Evolutionary conservation across 2,888 invertebrate genomes (phyloP).

Genomic region (Anticlea derivata): DNA sequence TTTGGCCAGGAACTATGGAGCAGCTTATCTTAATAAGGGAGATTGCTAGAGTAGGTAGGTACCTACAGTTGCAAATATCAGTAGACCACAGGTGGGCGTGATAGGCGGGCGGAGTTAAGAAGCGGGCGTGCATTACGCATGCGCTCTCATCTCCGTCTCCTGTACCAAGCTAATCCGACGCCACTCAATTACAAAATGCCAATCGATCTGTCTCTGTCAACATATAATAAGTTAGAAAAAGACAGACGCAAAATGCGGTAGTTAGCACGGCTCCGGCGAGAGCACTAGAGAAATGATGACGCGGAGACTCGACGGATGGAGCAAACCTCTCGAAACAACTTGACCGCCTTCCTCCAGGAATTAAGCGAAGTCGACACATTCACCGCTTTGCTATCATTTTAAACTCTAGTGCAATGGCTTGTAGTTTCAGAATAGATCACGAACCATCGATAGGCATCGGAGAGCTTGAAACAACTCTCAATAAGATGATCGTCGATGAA

Average conservation of each 20-base stretch:
- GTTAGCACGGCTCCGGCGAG: slow-evolving; percentile 58
- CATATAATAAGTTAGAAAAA: slow-evolving; percentile 60
- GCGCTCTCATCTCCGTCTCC: slow-evolving; percentile 57
- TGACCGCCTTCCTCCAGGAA: slow-evolving; percentile 72
- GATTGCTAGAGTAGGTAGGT: slow-evolving; percentile 23
- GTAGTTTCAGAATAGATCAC: slow-evolving; percentile 36
- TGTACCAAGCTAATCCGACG: slow-evolving; percentile 49
- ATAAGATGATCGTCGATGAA: slow-evolving; percentile 37
- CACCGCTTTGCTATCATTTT: slow-evolving; percentile 32
- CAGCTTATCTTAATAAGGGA: slow-evolving; percentile 3
- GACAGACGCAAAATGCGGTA: slow-evolving; percentile 55
- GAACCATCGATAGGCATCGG: slow-evolving; percentile 22
- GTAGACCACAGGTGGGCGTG: slow-evolving; percentile 79
- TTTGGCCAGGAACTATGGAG: slow-evolving; percentile 1
- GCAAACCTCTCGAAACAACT: slow-evolving; percentile 66
- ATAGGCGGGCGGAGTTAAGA: slow-evolving; percentile 67
- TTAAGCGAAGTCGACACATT: slow-evolving; percentile 66
- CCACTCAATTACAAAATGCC: slow-evolving; percentile 55
- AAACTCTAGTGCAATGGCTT: slow-evolving; percentile 30
- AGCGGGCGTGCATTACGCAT: slow-evolving; percentile 74
- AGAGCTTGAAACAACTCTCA: slow-evolving; percentile 36
- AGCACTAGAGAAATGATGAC: slow-evolving; percentile 69
- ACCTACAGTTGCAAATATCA: slow-evolving; percentile 44
- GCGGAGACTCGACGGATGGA: slow-evolving; percentile 50
- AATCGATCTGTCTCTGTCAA: slow-evolving; percentile 61